These are phyloP conservation scores for Albula goreensis DNA, from an alignment of 2,113 vertebrate species.

Conservation along the genomic window DNA sequence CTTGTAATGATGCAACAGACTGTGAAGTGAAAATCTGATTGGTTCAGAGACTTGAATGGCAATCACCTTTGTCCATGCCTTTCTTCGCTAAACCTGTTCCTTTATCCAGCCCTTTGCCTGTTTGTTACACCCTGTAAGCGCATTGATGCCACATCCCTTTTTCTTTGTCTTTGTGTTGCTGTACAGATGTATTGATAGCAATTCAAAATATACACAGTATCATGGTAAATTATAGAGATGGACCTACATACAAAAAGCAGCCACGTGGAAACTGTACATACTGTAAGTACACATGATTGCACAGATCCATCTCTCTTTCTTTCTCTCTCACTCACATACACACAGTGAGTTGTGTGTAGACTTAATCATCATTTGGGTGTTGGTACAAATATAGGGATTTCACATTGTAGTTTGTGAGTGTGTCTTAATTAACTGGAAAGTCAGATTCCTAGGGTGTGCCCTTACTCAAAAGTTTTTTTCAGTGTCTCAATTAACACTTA, in stretches of 20 bases:
- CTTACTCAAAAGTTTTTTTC: too few species aligned
- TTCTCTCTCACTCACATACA: not conserved
- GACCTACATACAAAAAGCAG: slow-evolving; percentile 21
- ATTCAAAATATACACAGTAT: slow-evolving; percentile 35
- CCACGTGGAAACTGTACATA: slow-evolving; percentile 29
- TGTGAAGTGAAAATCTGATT: slow-evolving; percentile 22
- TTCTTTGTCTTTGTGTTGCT: slow-evolving; percentile 45
- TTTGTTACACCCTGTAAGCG: slow-evolving; percentile 22
- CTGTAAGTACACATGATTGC: slow-evolving; percentile 33
- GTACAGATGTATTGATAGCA: slow-evolving; percentile 58
- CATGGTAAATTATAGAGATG: slow-evolving; percentile 16
- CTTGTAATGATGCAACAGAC: slow-evolving; percentile 28
- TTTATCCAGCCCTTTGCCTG: slow-evolving; percentile 18
- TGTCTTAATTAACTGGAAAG: slow-evolving; percentile 17
- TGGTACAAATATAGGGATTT: slow-evolving; percentile 37
- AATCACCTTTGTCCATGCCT: slow-evolving; percentile 24
- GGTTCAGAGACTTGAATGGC: not conserved
- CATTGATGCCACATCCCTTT: slow-evolving; percentile 22
- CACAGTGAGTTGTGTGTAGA: slow-evolving; percentile 29
- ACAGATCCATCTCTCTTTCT: not conserved
- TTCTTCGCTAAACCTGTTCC: not conserved
- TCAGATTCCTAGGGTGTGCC: not conserved
- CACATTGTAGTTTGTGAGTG: slow-evolving; percentile 8
- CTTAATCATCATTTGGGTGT: slow-evolving; percentile 23
- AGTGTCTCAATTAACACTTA: too few species aligned